Evolutionary conservation across 2,888 invertebrate genomes (phyloP), one percentile per base, ranked within the genome.

Genomic region (Lochmaea crataegi): DNA sequence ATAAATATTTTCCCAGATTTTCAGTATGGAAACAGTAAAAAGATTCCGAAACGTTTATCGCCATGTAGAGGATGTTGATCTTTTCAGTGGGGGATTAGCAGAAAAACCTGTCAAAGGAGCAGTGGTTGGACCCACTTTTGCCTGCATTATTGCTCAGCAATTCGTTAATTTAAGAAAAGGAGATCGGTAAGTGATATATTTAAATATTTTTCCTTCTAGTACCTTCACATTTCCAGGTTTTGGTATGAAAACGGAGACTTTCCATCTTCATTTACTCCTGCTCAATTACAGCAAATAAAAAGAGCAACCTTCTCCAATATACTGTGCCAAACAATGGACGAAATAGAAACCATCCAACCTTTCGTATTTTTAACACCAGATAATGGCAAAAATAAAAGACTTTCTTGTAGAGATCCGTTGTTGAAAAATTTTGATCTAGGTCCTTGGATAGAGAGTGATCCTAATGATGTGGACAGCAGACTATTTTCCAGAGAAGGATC

Each of bases 91-190:
- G 10, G 96, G 94, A 0, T 90, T 96, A 83, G 92, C 95, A 0
- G 96, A 96, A 82, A 90, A 92, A 51, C 94, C 95, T 0, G 92
- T 96, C 0, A 87, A 91, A 0, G 94, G 94, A 0, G 95, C 94
- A 0, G 86, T 96, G 2, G 94, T 96, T 0, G 96, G 96, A 0
- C 95, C 96, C 0, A 94, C 95, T 0, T 95, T 96, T 80, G 94
- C 94, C 41, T 96, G 96, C 83, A 94, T 96, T 70, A 93, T 96
- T 61, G 96, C 94, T 0, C 94, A 94, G 81, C 95, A 96, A 85
- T 96, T 96, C 83, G 89, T 91, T 11, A 93, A 94, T 82, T 87
- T 94, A 0, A 90, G 94, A 0, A 92, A 91, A 83, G 94, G 94
- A 14, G 94, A 94, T 84, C 88, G 77, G 77, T 77, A 56, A 53